Evolutionary conservation across 2,888 invertebrate species (phyloP).

Genomic region (Himalopsyche tibetana): DNA sequence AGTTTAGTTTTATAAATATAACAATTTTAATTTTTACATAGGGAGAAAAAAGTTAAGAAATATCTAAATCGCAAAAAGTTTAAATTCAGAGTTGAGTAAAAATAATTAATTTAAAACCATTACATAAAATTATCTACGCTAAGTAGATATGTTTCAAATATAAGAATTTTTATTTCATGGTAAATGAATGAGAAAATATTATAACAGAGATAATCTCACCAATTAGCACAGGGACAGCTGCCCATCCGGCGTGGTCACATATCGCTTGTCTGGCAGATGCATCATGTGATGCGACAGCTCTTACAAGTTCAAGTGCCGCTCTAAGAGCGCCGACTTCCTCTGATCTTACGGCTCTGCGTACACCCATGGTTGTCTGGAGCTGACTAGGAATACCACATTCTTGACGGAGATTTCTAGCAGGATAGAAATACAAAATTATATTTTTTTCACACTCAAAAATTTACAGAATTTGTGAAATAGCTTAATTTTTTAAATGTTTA

Average conservation of each 20-base stretch:
- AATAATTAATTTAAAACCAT: too few relatives aligned
- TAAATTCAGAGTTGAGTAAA: too few relatives aligned
- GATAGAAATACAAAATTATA: neutral
- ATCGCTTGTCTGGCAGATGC: conserved; percentile 88
- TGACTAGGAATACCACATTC: conserved; percentile 78
- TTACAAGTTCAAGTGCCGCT: conserved; percentile 87
- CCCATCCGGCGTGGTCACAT: conserved; percentile 93
- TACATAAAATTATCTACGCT: too few relatives aligned
- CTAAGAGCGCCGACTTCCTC: conserved; percentile 91
- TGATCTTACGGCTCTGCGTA: conserved; percentile 82
- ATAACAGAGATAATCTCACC: conserved; percentile 69
- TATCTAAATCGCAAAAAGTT: neutral
- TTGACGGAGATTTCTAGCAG: conserved; percentile 81
- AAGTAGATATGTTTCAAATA: too few relatives aligned
- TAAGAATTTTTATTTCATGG: too few relatives aligned
- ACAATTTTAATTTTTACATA: too few relatives aligned
- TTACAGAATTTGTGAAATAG: neutral
- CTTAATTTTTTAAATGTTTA: conserved; percentile 68
- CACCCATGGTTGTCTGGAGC: conserved; percentile 68
- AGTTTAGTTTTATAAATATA: too few relatives aligned
- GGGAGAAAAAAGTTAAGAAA: too few relatives aligned
- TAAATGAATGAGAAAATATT: too few relatives aligned
- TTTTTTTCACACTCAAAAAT: too few relatives aligned
- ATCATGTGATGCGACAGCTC: conserved; percentile 87
- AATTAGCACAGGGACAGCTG: conserved; percentile 86